phyloP scores from a whole-genome alignment of 2,888 invertebrate species.

The Polietes domitor region DNA sequence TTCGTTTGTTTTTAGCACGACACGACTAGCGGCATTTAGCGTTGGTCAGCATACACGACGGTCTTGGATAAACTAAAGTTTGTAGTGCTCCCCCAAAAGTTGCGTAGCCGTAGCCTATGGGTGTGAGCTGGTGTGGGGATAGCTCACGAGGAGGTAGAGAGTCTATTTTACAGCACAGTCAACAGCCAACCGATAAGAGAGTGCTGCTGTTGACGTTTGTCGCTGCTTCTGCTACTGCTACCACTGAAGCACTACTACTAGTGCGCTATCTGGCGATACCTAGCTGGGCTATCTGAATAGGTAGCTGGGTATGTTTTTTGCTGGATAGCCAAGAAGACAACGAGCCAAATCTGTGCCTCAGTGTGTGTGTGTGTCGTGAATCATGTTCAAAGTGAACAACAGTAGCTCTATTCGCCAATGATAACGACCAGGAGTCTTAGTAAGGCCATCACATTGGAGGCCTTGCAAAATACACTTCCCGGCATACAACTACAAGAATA shows the following conservation, averaged over 20 bases:
- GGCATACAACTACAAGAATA: no score
- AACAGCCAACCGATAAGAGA: conserved; percentile 41
- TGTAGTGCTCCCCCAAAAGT: conserved; percentile 51
- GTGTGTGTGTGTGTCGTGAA: background rate
- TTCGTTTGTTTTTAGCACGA: conserved; percentile 26
- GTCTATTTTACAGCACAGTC: conserved; percentile 46
- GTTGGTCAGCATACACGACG: conserved; percentile 67
- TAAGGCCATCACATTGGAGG: background rate
- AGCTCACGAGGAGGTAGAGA: conserved; percentile 11
- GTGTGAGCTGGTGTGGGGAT: conserved; percentile 44
- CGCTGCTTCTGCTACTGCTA: background rate
- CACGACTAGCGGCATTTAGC: conserved; percentile 51
- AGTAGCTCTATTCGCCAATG: conserved; percentile 41
- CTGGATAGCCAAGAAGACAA: background rate
- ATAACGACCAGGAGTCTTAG: background rate
- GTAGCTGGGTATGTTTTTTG: background rate
- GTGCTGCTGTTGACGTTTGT: background rate
- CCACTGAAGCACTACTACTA: background rate
- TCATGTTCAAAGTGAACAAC: conserved; percentile 50
- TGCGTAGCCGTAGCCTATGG: conserved; percentile 56
- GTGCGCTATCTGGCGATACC: conserved; percentile 21
- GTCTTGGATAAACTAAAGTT: conserved; percentile 69
- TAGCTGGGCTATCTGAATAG: conserved; percentile 17
- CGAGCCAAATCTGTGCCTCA: conserved; percentile 28
- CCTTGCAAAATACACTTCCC: no score